These are phyloP conservation scores for Cyrtonyx montezumae DNA, from an alignment of 2,113 vertebrate genomes.

Conservation along the genomic window DNA sequence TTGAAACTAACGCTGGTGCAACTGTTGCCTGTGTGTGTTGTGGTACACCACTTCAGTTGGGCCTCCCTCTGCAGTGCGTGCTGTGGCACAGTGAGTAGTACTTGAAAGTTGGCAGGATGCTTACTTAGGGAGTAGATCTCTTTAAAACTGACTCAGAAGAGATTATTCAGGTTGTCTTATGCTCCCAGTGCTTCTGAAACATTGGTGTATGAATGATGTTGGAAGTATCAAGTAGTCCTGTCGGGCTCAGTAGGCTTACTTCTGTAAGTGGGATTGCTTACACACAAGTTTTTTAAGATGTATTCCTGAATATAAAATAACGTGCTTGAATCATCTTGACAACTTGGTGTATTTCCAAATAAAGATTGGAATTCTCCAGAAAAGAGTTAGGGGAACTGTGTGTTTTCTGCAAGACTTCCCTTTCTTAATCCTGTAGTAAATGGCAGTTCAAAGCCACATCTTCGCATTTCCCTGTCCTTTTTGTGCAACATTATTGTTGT, in stretches of 20 bases:
- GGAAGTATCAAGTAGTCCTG: fast-evolving
- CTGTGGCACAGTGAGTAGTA: background rate
- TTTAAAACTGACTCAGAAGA: background rate
- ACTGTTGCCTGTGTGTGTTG: background rate
- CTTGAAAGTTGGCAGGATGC: background rate
- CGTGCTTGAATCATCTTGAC: background rate
- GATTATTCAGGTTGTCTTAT: background rate
- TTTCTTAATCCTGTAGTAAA: background rate
- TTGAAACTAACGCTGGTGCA: background rate
- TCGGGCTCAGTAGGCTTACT: background rate
- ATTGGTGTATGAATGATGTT: background rate
- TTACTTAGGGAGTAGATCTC: background rate
- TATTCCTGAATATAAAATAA: background rate
- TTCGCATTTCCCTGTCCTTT: background rate
- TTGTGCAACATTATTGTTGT: background rate
- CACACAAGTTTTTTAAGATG: background rate
- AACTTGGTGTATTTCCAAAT: background rate
- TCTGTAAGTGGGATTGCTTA: background rate
- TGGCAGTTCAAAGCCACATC: background rate
- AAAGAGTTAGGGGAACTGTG: background rate
- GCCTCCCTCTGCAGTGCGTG: background rate
- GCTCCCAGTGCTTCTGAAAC: background rate
- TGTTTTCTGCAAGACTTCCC: background rate
- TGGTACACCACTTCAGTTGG: background rate
- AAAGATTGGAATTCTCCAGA: background rate